Percentiles rank a stretch among this genome's conserved stretches.
These are phyloP conservation scores for Gobius niger DNA, from an alignment of 2,113 vertebrate genomes.

Conservation along the genomic window DNA sequence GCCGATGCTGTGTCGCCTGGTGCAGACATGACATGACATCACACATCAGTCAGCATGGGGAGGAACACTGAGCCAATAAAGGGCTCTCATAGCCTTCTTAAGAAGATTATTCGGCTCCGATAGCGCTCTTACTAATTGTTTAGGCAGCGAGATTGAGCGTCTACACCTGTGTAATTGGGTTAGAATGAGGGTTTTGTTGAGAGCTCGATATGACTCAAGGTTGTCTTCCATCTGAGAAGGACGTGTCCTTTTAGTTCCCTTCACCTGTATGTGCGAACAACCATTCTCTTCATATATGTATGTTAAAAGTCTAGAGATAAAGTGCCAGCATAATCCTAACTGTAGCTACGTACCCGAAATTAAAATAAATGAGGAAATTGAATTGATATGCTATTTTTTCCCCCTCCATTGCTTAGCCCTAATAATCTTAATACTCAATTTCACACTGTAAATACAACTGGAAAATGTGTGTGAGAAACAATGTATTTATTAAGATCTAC, in stretches of 20 bases:
- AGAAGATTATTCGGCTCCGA: conserved; percentile 62
- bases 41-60: too few species aligned
- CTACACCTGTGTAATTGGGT: conserved; percentile 54
- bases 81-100: conserved; percentile 36
- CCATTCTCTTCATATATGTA: not conserved
- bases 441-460: conserved; percentile 12
- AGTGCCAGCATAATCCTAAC: too few species aligned
- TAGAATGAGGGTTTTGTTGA: conserved; percentile 51
- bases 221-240: conserved; percentile 34
- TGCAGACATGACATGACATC: conserved; percentile 41
- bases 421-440: too few species aligned
- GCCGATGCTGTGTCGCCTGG: conserved; percentile 22
- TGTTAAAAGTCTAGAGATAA: not conserved
- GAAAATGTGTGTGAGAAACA: conserved; percentile 36
- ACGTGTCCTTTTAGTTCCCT: conserved; percentile 14
- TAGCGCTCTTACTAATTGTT: conserved; percentile 58
- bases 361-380: too few species aligned
- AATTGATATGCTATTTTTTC: too few species aligned
- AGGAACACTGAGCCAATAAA: conserved; percentile 31
- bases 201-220: conserved; percentile 54
- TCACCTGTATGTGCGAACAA: not conserved
- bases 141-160: conserved; percentile 43
- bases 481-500: conserved; percentile 20
- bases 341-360: too few species aligned
- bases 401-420: too few species aligned